phyloP scores from a whole-genome alignment of 2,797 vertebrate genomes.

The Spatula versicolor region DNA sequence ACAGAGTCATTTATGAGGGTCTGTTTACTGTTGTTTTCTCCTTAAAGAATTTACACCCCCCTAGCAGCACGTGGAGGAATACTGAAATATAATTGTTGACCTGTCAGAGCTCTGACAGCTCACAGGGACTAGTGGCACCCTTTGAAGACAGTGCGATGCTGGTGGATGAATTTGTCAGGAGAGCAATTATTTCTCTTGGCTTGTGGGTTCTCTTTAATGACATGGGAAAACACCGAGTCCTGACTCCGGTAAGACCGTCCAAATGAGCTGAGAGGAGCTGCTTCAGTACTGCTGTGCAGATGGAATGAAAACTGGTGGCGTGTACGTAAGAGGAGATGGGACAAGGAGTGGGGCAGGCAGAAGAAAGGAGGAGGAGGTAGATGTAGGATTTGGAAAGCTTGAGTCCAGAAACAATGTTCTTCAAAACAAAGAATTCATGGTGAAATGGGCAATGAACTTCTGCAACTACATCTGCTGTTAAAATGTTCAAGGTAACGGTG shows the following conservation, averaged over 20 bases:
- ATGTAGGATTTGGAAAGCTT: not conserved
- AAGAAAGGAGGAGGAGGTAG: not conserved
- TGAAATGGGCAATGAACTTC: not conserved
- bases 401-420: not conserved
- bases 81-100: not conserved
- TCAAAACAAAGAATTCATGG: not conserved
- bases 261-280: not conserved
- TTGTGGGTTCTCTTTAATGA: constrained; percentile 17
- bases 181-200: constrained; percentile 21
- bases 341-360: not conserved
- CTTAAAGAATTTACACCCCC: not conserved
- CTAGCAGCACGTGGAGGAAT: not conserved
- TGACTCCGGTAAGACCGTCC: not conserved
- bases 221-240: not conserved
- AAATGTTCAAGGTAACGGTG: not conserved
- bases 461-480: not conserved
- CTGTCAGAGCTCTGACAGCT: not conserved
- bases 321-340: not conserved
- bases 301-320: not conserved
- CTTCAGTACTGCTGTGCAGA: not conserved
- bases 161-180: constrained; percentile 21
- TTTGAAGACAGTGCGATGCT: not conserved
- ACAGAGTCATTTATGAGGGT: not conserved
- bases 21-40: constrained; percentile 18
- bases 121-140: not conserved